Percentiles rank a stretch among this genome's conserved stretches.
Conservation (phyloP, 2,888 invertebrate species). For the Acanthococcus lagerstroemiae region DNA sequence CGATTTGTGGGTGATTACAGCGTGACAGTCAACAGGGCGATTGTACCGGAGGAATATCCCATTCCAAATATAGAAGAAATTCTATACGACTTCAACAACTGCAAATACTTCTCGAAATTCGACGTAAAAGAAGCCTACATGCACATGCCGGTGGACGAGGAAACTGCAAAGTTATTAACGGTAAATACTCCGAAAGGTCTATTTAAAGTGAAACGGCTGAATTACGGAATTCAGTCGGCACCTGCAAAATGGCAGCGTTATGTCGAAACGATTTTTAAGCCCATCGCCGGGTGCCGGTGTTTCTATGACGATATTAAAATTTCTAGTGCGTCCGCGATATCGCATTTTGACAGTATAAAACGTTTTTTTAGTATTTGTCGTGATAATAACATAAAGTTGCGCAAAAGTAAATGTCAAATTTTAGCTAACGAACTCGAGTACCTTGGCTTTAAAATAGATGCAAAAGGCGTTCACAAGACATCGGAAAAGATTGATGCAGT, state of each 20-base stretch:
- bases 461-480: too few species aligned
- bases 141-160: background rate
- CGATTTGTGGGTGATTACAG: background rate
- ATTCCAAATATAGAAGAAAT: too few species aligned
- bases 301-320: conserved; percentile 1
- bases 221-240: background rate
- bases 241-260: too few species aligned
- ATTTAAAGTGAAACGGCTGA: background rate
- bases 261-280: background rate
- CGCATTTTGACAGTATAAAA: background rate
- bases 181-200: conserved; percentile 1
- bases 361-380: background rate
- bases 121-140: too few species aligned
- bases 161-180: background rate
- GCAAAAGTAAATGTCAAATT: background rate
- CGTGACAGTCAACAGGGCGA: background rate
- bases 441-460: background rate
- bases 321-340: background rate
- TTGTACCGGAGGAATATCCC: background rate
- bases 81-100: background rate
- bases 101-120: background rate
- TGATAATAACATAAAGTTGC: background rate
- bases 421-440: background rate
- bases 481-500: background rate
- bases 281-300: background rate